These are phyloP conservation scores for Exaiptasia diaphana DNA, from an alignment of 64 coral and sea anemone genomes.

Conservation along the genomic window DNA sequence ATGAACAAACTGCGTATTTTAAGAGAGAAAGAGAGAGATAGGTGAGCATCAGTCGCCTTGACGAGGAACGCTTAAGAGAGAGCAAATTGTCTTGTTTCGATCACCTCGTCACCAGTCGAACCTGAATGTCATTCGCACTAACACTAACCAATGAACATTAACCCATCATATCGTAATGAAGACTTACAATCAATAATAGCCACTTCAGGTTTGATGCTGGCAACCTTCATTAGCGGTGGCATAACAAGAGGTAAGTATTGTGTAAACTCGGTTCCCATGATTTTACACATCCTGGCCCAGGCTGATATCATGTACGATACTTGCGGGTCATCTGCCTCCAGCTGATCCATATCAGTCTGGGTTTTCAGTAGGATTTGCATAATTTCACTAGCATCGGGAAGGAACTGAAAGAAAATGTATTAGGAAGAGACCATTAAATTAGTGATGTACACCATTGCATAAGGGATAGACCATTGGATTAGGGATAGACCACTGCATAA, in stretches of 20 bases:
- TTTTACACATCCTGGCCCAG: slow-evolving; percentile 99
- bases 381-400: slow-evolving; percentile 84
- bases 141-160: not conserved
- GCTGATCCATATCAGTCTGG: slow-evolving; percentile 87
- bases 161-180: not conserved
- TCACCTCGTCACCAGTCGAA: too few relatives aligned
- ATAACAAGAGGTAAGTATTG: slow-evolving; percentile 94
- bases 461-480: too few relatives aligned
- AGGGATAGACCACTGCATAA: too few relatives aligned
- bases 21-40: too few relatives aligned
- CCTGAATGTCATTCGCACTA: not conserved
- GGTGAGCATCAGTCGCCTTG: too few relatives aligned
- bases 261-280: slow-evolving; percentile 86
- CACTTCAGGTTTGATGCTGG: slow-evolving; percentile 96
- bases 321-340: slow-evolving; percentile 96
- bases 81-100: too few relatives aligned
- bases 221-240: slow-evolving; percentile 94
- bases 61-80: not conserved
- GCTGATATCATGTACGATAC: slow-evolving; percentile 98
- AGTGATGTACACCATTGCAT: too few relatives aligned
- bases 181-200: slow-evolving; percentile 89
- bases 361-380: slow-evolving; percentile 94
- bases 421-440: too few relatives aligned
- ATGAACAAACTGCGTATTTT: too few relatives aligned
- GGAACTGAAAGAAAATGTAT: slow-evolving; percentile 59